Evolutionary conservation across 1,140 invertebrate species (phyloP), one percentile per base, ranked within the genome.

Genomic region (Drosophila nikananu): DNA sequence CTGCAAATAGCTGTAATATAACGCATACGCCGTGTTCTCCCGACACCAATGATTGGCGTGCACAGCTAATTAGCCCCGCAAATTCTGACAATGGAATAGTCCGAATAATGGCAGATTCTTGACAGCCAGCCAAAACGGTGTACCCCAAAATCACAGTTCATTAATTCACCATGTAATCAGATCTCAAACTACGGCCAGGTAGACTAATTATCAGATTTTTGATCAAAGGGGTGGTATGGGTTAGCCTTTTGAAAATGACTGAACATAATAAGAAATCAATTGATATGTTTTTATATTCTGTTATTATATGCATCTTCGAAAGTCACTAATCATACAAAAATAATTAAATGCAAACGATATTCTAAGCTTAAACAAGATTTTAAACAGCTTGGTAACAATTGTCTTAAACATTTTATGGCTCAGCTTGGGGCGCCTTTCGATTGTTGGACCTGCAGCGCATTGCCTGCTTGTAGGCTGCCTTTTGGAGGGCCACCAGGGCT

Each of bases 401-500:
- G 21, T 63, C 12, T 63, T 19, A 19, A 23, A 15, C 27, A 60
- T 64, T 70, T 75, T 66, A 51, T 42, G 64, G 76, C 83, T 63
- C 66, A 76, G 76, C 70, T 77, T 32, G 19, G 46, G 64, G 80
- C 67, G 39, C 42, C 25, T 52, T 48, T 71, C 30, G 64, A n/a
- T 25, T 44, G 37, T 42, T 54, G 23, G 46, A 32, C 19, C 42
- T 57, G 19, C 23, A 25, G 17, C 39, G 39, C n/a, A 44, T 60
- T 87, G 80, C 81, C 77, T 83, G 68, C 68, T 87, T 83, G 63
- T 67, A 52, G 80, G 83, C 67, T 48, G 81, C 66, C 25, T 44
- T 60, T 63, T 42, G 41, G 32, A 4, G 48, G n/a, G 27, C 25
- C 13, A 76, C 42, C 77, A 79, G 57, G 65, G 58, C 37, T 42